Evolutionary conservation across 1,140 invertebrate genomes (phyloP).

Genomic region (Dryas iulia): DNA sequence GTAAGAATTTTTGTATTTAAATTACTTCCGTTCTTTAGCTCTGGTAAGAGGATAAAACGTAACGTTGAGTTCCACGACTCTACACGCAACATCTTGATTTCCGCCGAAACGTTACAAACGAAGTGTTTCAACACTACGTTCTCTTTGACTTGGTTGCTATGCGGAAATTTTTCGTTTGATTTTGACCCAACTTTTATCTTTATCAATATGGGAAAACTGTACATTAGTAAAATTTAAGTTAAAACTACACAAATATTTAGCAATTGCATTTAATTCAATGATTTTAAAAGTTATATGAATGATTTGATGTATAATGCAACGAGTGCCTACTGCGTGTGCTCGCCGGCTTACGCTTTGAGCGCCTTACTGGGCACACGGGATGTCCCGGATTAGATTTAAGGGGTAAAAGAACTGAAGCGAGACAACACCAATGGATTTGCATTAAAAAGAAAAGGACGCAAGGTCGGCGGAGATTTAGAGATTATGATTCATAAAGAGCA

Average conservation of each 20-base stretch:
- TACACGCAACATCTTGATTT: too few species aligned
- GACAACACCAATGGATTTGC: slow-evolving; percentile 47
- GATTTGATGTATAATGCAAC: slow-evolving; percentile 31
- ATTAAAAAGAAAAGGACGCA: slow-evolving; percentile 54
- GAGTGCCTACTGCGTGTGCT: slow-evolving; percentile 43
- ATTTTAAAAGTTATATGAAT: slow-evolving; percentile 3
- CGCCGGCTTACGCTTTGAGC: slow-evolving; percentile 60
- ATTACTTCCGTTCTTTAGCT: too few species aligned
- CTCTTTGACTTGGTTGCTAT: too few species aligned
- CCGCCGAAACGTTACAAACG: too few species aligned
- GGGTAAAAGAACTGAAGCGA: slow-evolving; percentile 73
- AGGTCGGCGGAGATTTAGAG: slow-evolving; percentile 74
- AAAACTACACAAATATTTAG: neutral
- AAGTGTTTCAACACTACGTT: too few species aligned
- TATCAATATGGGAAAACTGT: too few species aligned
- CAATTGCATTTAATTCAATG: neutral
- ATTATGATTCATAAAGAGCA: slow-evolving; percentile 81
- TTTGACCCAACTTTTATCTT: neutral
- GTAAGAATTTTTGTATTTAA: too few species aligned
- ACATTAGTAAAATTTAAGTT: neutral
- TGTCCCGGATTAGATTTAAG: slow-evolving; percentile 77
- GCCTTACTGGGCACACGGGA: slow-evolving; percentile 62
- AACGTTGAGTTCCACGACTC: too few species aligned
- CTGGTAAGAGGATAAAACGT: too few species aligned
- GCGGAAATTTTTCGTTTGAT: neutral